Percentiles rank a stretch among this genome's conserved stretches.
These are phyloP conservation scores for Oryzias javanicus DNA, from an alignment of 2,113 vertebrate genomes.

Conservation along the genomic window DNA sequence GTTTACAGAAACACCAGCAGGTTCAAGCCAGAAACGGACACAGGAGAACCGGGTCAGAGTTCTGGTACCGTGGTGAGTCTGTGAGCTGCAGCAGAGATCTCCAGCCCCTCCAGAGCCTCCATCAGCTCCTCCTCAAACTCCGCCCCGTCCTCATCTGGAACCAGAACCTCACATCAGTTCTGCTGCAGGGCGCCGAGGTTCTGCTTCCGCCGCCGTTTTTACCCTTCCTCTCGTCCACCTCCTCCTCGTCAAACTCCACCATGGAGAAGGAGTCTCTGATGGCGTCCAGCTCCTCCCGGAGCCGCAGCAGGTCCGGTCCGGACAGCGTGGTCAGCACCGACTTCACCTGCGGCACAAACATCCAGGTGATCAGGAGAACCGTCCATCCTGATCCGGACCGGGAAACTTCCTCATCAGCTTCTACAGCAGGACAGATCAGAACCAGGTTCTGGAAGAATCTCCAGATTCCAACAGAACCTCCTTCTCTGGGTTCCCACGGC, in stretches of 20 bases:
- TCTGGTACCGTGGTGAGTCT: constrained; percentile 82
- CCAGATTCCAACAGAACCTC: too few relatives aligned
- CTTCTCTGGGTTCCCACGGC: too few relatives aligned
- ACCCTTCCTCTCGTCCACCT: constrained; percentile 88
- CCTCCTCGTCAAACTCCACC: constrained; percentile 92
- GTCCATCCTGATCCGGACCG: too few relatives aligned
- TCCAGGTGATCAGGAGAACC: too few relatives aligned
- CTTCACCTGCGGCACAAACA: constrained; percentile 80
- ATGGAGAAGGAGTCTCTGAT: constrained; percentile 89
- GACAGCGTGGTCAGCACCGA: constrained; percentile 83
- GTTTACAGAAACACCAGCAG: too few relatives aligned
- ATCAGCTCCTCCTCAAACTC: constrained; percentile 85
- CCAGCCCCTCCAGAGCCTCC: constrained; percentile 81
- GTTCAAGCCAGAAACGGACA: too few relatives aligned
- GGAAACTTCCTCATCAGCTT: too few relatives aligned
- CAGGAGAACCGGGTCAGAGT: too few relatives aligned
- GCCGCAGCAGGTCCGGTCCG: constrained; percentile 78
- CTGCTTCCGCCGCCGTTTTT: neutral
- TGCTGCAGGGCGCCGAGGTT: neutral
- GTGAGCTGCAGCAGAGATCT: constrained; percentile 77
- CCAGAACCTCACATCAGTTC: neutral
- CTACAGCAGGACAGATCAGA: too few relatives aligned
- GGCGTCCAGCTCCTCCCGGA: constrained; percentile 81
- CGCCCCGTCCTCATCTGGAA: constrained; percentile 78
- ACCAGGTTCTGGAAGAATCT: too few relatives aligned